These are phyloP conservation scores for Herpailurus yagouaroundi DNA, from an alignment of 2,113 vertebrate genomes.

Conservation along the genomic window DNA sequence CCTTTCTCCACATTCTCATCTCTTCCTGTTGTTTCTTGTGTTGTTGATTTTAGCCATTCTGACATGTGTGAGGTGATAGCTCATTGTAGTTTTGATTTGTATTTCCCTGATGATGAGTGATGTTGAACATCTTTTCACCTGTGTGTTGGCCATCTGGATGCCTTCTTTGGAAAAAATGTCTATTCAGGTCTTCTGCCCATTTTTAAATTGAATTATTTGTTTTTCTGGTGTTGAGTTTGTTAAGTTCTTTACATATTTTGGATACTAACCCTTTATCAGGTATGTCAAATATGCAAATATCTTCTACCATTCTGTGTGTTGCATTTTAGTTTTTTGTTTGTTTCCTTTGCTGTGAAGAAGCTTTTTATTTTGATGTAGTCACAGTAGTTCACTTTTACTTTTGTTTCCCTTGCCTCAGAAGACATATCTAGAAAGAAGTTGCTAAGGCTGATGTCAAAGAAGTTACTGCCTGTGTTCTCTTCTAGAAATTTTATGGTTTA, in stretches of 20 bases:
- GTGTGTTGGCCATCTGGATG: background rate
- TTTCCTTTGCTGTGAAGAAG: background rate
- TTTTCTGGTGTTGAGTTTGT: background rate
- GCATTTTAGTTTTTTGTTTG: background rate
- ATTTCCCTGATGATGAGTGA: background rate
- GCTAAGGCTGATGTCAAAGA: background rate
- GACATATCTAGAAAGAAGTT: background rate
- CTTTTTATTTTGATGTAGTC: background rate
- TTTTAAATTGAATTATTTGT: background rate
- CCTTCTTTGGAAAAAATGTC: background rate
- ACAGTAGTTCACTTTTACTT: background rate
- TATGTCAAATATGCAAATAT: background rate
- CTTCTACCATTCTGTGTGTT: background rate
- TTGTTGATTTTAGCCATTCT: background rate
- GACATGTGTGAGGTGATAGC: background rate
- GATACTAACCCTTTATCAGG: background rate
- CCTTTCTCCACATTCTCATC: background rate
- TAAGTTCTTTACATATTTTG: background rate
- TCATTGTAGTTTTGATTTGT: background rate
- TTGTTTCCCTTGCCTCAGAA: background rate
- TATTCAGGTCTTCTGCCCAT: background rate
- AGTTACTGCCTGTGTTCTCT: background rate
- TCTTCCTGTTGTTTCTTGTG: background rate
- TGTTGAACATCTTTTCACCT: background rate
- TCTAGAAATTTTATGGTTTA: background rate